Evolutionary conservation across 1,140 invertebrate genomes (phyloP), one percentile per base, ranked within the genome.

Genomic region (Brachionus angularis): DNA sequence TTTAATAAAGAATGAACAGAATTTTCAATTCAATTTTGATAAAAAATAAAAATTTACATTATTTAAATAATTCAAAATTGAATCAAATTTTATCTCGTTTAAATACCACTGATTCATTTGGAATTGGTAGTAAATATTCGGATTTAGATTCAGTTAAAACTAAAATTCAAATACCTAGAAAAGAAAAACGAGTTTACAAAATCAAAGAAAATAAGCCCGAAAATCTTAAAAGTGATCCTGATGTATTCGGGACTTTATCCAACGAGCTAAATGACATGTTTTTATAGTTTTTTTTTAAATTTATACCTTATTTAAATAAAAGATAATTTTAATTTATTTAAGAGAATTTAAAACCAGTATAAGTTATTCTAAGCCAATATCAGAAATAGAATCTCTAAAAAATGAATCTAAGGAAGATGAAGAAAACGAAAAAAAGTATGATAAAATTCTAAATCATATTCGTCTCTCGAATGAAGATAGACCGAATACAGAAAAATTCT

Each of bases 361-460:
- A 47, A 42, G 36, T 8, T 50, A 34, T 31, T 16, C 44, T 16
- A 50, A 50, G 36, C 18, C 27, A 67, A 5, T 39, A 39, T 58
- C 33, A 23, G 39, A 58, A 39, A 14, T 31, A 27, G 14, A 1
- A 29, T 47, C 21, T 25, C 3, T 3, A 31, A 31, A 31, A n/a
- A 21, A 52, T 27, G 49, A 10, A 52, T 42, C 14, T 3, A 14
- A 42, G 16, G 7, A 34, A 46, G 62, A 33, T n/a, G 44, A 67
- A 47, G 12, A 34, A 10, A 16, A 42, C 5, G 62, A 67, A 36
- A 1, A 67, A 23, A 12, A 67, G 14, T 67, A 47, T 44, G 62
- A 67, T 23, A 67, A 67, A 67, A 31, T 67, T 12, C 18, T 67
- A 23, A 34, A 46, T 7, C 62, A 67, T 29, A 46, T 46, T 33